Base-by-base conservation (phyloP, 2,797 vertebrate species). In the Betta splendens region DNA sequence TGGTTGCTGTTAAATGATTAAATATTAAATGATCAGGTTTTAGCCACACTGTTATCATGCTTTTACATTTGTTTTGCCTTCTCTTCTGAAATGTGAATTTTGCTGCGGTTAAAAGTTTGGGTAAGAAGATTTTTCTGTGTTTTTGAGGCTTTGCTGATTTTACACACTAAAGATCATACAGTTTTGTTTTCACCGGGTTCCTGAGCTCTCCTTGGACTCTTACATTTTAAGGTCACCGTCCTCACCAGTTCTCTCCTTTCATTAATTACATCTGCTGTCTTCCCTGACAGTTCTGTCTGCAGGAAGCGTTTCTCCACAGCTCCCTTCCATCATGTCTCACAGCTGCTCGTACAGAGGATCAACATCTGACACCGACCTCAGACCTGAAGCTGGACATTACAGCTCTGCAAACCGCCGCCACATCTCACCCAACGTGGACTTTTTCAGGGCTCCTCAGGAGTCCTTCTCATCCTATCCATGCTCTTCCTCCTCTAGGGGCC, bases 271-370 rank as follows among this genome's bases (percentile, higher is more conserved):
- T 55, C 25, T 79, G 59, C 52, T 80, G 59, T 84, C 78, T 80
- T 72, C 75, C 72, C 59, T 40, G 80, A 79, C 72, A 69, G 57
- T 75, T 82, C 62, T 87, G 50, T 83, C 75, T 80, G 64, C 85
- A 87, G 86, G 64, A 73, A 50, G 56, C 59, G 28, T 84, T 80
- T 57, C 55, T 78, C 54, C 62, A 53, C 72, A 70, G 64, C 53
- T 35, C 18, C n/a, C 48, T 46, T 57, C 58, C 68, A 13, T 26
- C 77, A 91, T 91, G 89, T 91, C 88, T 67, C 59, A 67, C 62
- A 75, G 72, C 78, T 68, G 71, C 64, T 71, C 73, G 0, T 75
- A 77, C 74, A 69, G 72, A 52, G 32, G 9, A 1, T 66, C 33
- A 3, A 32, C 43, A 0, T 10, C 62, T 0, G 62, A 77, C 56